Evolutionary conservation across 2,797 vertebrate genomes (phyloP).

Genomic region (Esox lucius): DNA sequence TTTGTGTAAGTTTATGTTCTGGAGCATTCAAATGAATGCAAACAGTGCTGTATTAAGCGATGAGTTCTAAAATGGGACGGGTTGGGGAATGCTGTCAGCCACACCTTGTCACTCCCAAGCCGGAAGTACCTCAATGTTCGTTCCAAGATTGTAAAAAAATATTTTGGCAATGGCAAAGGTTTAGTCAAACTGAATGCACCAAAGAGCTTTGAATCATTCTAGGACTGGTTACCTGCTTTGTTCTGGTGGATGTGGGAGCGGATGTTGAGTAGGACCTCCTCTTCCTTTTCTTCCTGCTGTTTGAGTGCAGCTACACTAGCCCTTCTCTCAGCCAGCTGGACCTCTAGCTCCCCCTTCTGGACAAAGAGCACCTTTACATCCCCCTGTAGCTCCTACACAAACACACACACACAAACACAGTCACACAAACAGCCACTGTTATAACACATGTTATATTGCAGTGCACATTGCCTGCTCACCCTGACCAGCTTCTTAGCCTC

Average conservation of each 20-base stretch:
- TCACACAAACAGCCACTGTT: background rate
- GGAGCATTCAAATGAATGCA: too few relatives aligned
- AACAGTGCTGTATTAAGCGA: too few relatives aligned
- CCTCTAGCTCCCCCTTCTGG: slow-evolving; percentile 78
- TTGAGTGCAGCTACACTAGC: slow-evolving; percentile 64
- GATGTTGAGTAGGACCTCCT: slow-evolving; percentile 70
- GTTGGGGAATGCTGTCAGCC: too few relatives aligned
- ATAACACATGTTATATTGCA: background rate
- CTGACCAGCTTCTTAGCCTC: slow-evolving; percentile 75
- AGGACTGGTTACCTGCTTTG: slow-evolving; percentile 69
- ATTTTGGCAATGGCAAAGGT: too few relatives aligned
- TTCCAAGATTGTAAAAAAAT: too few relatives aligned
- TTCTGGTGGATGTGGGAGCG: slow-evolving; percentile 70
- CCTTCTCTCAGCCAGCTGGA: slow-evolving; percentile 75
- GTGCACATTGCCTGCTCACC: slow-evolving; percentile 49
- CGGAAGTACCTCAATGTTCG: too few relatives aligned
- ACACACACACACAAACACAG: slow-evolving; percentile 7
- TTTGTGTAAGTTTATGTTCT: too few relatives aligned
- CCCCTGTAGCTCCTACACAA: slow-evolving; percentile 72
- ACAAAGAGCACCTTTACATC: slow-evolving; percentile 72
- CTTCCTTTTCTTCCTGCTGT: slow-evolving; percentile 73
- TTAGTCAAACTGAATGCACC: too few relatives aligned
- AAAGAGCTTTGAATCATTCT: slow-evolving; percentile 14
- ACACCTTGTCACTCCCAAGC: too few relatives aligned
- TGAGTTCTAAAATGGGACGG: too few relatives aligned